phyloP scores from a whole-genome alignment of 2,797 vertebrate species.

The Mormyrops attenuatus region DNA sequence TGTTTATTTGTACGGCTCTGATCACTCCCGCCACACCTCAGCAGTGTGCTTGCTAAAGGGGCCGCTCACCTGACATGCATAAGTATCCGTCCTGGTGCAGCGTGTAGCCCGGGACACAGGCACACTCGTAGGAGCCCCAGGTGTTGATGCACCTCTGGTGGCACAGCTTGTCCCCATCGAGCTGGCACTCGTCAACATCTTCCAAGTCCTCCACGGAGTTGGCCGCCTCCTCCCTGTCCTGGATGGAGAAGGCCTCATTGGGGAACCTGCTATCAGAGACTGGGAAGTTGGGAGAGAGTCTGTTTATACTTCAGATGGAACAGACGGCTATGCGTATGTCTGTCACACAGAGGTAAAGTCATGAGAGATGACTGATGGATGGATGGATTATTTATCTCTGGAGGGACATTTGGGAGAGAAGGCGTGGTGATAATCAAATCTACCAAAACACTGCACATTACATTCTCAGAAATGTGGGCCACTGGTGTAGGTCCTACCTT shows the following conservation, averaged over 20 bases:
- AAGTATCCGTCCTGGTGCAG: conserved; percentile 73
- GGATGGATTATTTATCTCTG: not conserved
- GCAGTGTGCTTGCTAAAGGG: not conserved
- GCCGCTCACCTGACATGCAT: conserved; percentile 67
- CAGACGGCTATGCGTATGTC: not conserved
- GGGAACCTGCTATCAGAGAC: conserved; percentile 67
- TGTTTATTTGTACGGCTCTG: not conserved
- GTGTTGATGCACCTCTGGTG: conserved; percentile 70
- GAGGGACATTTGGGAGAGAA: not conserved
- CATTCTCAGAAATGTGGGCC: not conserved
- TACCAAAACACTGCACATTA: not conserved
- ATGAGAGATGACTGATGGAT: not conserved
- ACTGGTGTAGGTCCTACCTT: not conserved
- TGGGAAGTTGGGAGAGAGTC: conserved; percentile 36
- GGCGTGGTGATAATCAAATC: not conserved
- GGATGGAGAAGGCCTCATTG: conserved; percentile 72
- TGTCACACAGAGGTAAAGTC: not conserved
- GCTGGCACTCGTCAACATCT: conserved; percentile 72
- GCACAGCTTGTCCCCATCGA: conserved; percentile 69
- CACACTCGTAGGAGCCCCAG: conserved; percentile 74
- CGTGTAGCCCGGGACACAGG: conserved; percentile 71
- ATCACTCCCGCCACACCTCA: not conserved
- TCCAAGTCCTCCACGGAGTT: conserved; percentile 71
- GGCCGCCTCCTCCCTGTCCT: conserved; percentile 61
- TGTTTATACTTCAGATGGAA: not conserved